Evolutionary conservation across 2,113 vertebrate genomes (phyloP).

Genomic region (Onychostoma macrolepis): DNA sequence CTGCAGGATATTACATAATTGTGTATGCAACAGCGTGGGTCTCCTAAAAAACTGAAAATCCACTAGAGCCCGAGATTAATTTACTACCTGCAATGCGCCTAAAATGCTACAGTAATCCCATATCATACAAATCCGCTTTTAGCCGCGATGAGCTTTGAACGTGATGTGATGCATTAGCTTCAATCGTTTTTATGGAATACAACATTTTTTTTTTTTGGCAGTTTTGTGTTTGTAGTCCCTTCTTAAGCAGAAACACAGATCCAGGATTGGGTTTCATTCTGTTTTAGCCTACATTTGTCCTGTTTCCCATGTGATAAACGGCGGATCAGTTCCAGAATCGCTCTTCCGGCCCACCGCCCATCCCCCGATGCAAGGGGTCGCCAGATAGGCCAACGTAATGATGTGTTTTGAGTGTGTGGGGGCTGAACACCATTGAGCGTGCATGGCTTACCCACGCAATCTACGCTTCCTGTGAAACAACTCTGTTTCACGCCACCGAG

Average conservation of each 20-base stretch:
- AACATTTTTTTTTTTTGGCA: neutral
- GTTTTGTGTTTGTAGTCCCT: neutral
- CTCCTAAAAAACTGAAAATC: constrained; percentile 18
- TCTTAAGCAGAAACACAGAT: constrained; percentile 7
- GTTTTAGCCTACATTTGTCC: neutral
- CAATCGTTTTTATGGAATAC: neutral
- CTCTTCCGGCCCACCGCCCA: neutral
- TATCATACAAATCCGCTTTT: constrained; percentile 44
- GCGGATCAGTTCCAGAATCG: neutral
- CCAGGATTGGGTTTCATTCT: neutral
- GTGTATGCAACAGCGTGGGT: neutral
- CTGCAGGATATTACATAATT: constrained; percentile 23
- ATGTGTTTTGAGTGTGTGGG: constrained; percentile 34
- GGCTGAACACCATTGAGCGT: constrained; percentile 21
- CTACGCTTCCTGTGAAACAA: neutral
- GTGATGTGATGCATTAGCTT: constrained; percentile 24
- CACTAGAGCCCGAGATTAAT: constrained; percentile 14
- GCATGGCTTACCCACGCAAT: constrained; percentile 45
- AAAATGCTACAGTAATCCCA: constrained; percentile 36
- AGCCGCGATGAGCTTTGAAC: constrained; percentile 2
- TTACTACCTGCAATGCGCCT: constrained; percentile 20
- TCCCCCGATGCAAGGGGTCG: neutral
- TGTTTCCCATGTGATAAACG: constrained; percentile 4
- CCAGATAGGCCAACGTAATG: constrained; percentile 2
- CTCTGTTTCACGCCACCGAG: constrained; percentile 8